Evolutionary conservation across 1,140 invertebrate species (phyloP), one percentile per base, ranked within the genome.

Genomic region (Cydia strobilella): DNA sequence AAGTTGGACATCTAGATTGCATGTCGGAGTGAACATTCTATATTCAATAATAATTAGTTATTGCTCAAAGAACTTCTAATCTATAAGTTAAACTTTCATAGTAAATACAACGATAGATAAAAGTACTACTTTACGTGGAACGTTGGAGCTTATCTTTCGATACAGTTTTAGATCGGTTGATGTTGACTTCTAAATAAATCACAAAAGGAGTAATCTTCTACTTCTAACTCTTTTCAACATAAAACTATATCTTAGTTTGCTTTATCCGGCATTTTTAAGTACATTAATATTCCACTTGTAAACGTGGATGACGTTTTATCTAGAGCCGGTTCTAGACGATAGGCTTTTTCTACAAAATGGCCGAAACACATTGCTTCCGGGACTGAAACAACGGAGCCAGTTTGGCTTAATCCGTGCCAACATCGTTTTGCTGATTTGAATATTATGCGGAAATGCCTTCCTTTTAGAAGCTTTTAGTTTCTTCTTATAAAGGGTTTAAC

Each of bases 11-110:
- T n/a, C 65, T 18, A 69, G 65, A 69, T 69, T 42, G 65, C 65
- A 69, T 69, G 54, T 42, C 65, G 27, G n/a, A 69, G 65, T 69
- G 65, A 42, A 69, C 7, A 35, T 35, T 66, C 27, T 66, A 66
- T 66, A 35, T 69, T 39, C 35, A 1, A 35, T n/a, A 45, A 9
- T 15, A 4, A 27, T 39, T 23, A 69, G 42, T 69, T 69, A 39
- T 42, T 69, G 13, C 31, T 42, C 65, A 13, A 2, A 15, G 20
- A 69, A 35, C 27, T 59, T 23, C 7, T 9, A 54, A 54, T 20
- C n/a, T 20, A 59, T 1, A 59, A 18, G 15, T 18, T n/a, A 18
- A 51, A n/a, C 15, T 18, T 51, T 3, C 48, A 4, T 18, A 18
- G 10, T 42, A 12, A 42, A 12, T 12, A 13, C 0, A 3, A 15